Evolutionary conservation across 2,888 invertebrate species (phyloP).

Genomic region (Caenorhabditis imperialis): DNA sequence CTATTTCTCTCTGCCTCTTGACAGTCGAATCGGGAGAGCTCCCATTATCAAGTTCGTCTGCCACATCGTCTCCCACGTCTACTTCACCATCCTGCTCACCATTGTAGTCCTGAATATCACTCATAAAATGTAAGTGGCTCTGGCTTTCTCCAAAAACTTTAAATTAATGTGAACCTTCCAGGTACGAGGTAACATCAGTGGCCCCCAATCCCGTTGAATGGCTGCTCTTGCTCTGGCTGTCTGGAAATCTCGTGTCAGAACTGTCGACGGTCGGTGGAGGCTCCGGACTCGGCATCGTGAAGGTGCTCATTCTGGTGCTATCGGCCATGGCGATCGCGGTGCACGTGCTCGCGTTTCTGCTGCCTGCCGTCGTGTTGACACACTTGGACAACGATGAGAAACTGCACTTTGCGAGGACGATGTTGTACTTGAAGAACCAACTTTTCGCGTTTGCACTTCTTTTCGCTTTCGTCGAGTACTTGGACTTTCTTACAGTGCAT

Average conservation of each 20-base stretch:
- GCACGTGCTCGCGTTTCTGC: constrained; percentile 76
- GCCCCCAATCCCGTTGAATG: constrained; percentile 76
- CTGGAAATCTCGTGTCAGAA: constrained; percentile 87
- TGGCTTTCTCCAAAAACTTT: background rate
- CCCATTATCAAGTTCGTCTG: constrained; percentile 99
- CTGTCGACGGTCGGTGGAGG: constrained; percentile 97
- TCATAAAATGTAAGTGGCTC: constrained; percentile 69
- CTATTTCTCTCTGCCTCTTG: constrained; percentile 76
- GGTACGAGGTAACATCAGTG: constrained; percentile 72
- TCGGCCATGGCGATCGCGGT: constrained; percentile 76
- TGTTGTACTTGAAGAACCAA: constrained; percentile 93
- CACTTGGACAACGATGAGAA: constrained; percentile 77
- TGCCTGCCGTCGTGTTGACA: constrained; percentile 72
- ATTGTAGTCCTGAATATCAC: constrained; percentile 76
- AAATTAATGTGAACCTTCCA: constrained; percentile 3
- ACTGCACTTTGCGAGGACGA: constrained; percentile 77
- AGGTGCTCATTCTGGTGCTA: constrained; percentile 73
- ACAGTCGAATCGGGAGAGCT: constrained; percentile 84
- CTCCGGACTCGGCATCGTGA: constrained; percentile 81
- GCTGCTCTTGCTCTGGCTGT: constrained; percentile 76
- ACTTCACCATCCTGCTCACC: constrained; percentile 92
- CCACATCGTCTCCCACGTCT: constrained; percentile 97
- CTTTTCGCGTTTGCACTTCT: constrained; percentile 95
- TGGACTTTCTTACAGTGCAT: constrained; percentile 93
- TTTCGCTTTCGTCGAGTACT: constrained; percentile 94